These are phyloP conservation scores for Salticus scenicus DNA, from an alignment of 2,888 invertebrate species.

Conservation along the genomic window DNA sequence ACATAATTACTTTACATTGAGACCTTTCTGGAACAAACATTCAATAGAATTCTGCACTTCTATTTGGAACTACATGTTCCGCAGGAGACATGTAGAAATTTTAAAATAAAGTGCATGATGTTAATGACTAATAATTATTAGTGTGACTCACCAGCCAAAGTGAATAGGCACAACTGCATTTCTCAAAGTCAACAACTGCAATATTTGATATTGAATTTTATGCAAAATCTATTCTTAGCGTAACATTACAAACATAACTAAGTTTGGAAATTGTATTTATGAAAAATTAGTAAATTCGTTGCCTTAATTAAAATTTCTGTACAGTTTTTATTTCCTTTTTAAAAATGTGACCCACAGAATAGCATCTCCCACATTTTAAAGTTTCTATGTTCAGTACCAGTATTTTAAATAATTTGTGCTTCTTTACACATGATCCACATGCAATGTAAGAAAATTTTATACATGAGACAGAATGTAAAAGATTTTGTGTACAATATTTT, in stretches of 20 bases:
- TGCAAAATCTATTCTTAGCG: constrained; percentile 12
- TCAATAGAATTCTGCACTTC: background rate
- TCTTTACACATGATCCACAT: too few species aligned
- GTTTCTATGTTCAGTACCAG: background rate
- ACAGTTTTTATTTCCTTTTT: background rate
- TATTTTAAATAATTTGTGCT: background rate
- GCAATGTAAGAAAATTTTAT: background rate
- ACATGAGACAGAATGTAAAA: too few species aligned
- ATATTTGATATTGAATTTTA: constrained; percentile 49
- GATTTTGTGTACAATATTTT: too few species aligned
- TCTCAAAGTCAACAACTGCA: constrained; percentile 34
- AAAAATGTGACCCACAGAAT: background rate
- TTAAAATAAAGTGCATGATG: constrained; percentile 15
- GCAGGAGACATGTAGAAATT: too few species aligned
- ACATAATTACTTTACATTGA: too few species aligned
- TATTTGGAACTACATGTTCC: background rate
- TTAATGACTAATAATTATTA: constrained; percentile 28
- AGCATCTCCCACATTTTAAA: background rate
- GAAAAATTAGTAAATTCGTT: background rate
- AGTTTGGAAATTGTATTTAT: background rate
- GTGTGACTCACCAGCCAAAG: constrained; percentile 33
- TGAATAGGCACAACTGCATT: constrained; percentile 47
- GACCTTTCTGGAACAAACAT: too few species aligned
- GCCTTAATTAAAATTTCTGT: background rate
- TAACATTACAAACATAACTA: background rate